A percentile compares a stretch with the other conserved stretches of the same genome.
phyloP scores from a whole-genome alignment of 2,888 invertebrate species.

The Drosophila koepferae region DNA sequence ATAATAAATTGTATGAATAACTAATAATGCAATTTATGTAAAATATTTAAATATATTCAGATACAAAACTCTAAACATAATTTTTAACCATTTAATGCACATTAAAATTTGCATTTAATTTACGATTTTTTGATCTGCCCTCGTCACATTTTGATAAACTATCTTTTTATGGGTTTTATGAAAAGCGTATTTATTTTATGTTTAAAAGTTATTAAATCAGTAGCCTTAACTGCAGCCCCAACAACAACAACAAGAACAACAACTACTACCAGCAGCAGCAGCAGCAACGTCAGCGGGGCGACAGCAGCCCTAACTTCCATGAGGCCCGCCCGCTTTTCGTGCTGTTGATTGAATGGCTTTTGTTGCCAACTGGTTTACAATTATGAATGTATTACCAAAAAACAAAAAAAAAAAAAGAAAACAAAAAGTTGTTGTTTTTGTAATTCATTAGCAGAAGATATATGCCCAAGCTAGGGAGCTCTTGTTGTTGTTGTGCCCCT shows the following conservation, averaged over 20 bases:
- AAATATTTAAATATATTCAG: not conserved
- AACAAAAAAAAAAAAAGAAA: not conserved
- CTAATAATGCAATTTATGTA: not conserved
- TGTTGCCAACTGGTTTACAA: constrained; percentile 36
- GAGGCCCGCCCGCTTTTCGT: constrained; percentile 25
- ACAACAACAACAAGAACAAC: constrained; percentile 5
- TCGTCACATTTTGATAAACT: constrained; percentile 31
- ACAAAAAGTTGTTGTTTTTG: constrained; percentile 14
- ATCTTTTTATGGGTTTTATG: constrained; percentile 25
- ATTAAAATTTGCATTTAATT: not conserved
- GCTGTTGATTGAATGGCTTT: constrained; percentile 59
- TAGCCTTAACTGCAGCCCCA: constrained; percentile 10
- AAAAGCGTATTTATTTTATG: constrained; percentile 10
- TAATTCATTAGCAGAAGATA: constrained; percentile 42
- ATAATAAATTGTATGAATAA: no score
- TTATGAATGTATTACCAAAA: constrained; percentile 51
- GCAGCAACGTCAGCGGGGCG: constrained; percentile 8
- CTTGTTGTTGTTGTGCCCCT: constrained; percentile 32
- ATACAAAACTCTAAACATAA: not conserved
- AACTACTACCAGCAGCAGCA: not conserved
- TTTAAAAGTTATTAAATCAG: constrained; percentile 21
- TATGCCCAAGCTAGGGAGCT: constrained; percentile 15
- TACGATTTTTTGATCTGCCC: constrained; percentile 9
- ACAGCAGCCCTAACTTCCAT: constrained; percentile 17
- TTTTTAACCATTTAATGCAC: not conserved